A percentile compares a stretch with the other conserved stretches of the same genome.
These are phyloP conservation scores for Passerculus sandwichensis DNA, from an alignment of 2,797 vertebrate species.

Conservation along the genomic window DNA sequence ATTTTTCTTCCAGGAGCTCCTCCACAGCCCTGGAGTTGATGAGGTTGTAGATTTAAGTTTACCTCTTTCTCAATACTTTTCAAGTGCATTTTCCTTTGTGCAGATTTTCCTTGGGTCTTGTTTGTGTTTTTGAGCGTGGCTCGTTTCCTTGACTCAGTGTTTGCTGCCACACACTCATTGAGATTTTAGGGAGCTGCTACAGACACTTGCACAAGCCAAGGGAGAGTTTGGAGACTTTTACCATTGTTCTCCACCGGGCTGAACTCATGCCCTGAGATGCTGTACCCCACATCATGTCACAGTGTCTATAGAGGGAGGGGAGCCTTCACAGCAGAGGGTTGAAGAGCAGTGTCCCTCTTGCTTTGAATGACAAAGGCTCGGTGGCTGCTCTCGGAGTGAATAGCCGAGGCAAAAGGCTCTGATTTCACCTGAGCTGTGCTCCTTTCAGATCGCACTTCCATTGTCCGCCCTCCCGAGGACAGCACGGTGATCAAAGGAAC, in stretches of 20 bases:
- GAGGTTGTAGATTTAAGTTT: not conserved
- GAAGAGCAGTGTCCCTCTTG: not conserved
- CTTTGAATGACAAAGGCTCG: not conserved
- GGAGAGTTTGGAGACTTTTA: not conserved
- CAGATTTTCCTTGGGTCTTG: not conserved
- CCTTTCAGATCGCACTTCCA: conserved; percentile 86
- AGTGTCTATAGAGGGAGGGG: not conserved
- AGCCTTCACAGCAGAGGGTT: not conserved
- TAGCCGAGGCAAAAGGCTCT: not conserved
- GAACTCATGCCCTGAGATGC: not conserved
- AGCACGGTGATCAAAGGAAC: conserved; percentile 95
- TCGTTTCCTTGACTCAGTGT: not conserved
- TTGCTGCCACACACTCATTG: not conserved
- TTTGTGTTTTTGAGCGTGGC: not conserved
- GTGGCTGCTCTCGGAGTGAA: not conserved
- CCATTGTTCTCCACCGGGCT: not conserved
- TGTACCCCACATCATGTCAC: not conserved
- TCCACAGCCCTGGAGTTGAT: not conserved
- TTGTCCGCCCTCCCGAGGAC: conserved; percentile 86
- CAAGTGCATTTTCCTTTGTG: not conserved
- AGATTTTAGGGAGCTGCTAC: not conserved
- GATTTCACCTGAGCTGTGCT: conserved; percentile 39
- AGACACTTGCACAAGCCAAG: not conserved
- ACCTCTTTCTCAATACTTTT: not conserved
- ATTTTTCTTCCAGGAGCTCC: not conserved